Conservation (phyloP, 2,113 vertebrate species). For the Atherinomorus stipes region DNA sequence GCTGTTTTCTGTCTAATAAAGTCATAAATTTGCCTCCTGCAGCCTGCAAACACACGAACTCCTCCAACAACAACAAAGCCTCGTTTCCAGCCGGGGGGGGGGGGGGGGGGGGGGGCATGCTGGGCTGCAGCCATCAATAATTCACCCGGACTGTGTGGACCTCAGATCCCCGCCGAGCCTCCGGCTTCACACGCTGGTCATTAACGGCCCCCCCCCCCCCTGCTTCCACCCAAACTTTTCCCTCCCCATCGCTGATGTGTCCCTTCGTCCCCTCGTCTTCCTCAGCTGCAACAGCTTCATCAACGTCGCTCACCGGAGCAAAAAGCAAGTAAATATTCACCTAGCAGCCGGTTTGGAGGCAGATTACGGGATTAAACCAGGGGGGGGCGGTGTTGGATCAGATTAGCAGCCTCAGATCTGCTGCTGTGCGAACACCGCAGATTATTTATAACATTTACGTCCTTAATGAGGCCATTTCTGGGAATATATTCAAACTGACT, state of each 20-base stretch:
- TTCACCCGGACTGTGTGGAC: slow-evolving; percentile 35
- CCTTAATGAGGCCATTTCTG: slow-evolving; percentile 24
- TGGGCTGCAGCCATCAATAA: slow-evolving; percentile 50
- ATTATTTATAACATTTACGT: slow-evolving; percentile 24
- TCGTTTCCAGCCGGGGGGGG: slow-evolving; percentile 22
- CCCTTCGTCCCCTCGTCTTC: slow-evolving; percentile 5
- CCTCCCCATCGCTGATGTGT: not conserved
- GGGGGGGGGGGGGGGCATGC: slow-evolving; percentile 16
- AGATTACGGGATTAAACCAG: slow-evolving; percentile 69
- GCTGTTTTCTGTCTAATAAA: not conserved
- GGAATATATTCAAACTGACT: not conserved
- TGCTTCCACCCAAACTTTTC: slow-evolving; percentile 8
- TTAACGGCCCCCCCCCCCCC: not conserved
- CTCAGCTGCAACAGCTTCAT: too few relatives aligned
- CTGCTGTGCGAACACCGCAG: not conserved
- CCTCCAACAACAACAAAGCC: slow-evolving; percentile 5
- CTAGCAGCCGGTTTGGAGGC: slow-evolving; percentile 36
- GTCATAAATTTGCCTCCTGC: slow-evolving; percentile 3
- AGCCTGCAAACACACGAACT: not conserved
- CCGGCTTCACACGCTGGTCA: slow-evolving; percentile 23
- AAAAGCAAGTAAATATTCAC: slow-evolving; percentile 56
- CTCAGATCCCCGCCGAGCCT: slow-evolving; percentile 25
- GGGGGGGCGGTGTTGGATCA: slow-evolving; percentile 79
- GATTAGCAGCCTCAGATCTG: slow-evolving; percentile 24
- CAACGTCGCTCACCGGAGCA: slow-evolving; percentile 46